Percentiles rank a stretch among this genome's conserved stretches.
Conservation (phyloP, 2,888 invertebrate genomes). For the Epinotia bilunana region DNA sequence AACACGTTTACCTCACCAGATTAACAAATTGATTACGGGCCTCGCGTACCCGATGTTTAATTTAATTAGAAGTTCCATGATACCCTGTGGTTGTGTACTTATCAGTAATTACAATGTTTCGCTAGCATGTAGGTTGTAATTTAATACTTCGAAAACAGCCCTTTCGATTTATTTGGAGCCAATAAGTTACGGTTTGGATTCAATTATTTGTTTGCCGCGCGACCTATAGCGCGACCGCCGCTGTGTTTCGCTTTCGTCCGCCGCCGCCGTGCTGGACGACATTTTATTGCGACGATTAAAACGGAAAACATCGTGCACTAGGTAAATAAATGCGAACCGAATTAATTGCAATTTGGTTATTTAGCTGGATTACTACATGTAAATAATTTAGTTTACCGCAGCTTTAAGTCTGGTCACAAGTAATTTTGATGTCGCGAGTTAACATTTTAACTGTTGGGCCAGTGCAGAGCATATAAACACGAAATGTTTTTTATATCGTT, state of each 20-base stretch:
- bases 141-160: constrained; percentile 39
- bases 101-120: constrained; percentile 45
- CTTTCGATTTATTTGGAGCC: constrained; percentile 53
- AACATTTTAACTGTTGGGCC: constrained; percentile 2
- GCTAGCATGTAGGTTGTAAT: constrained; percentile 36
- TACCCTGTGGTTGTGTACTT: constrained; percentile 43
- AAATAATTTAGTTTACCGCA: constrained; percentile 11
- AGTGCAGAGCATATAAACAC: background rate
- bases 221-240: constrained; percentile 49
- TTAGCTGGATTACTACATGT: constrained; percentile 53
- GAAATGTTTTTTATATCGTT: background rate
- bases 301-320: constrained; percentile 50
- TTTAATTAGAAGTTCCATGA: constrained; percentile 45
- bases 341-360: constrained; percentile 60
- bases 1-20: constrained; percentile 44
- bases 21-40: constrained; percentile 45
- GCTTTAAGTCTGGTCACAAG: constrained; percentile 16
- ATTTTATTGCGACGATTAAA: constrained; percentile 58
- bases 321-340: constrained; percentile 51
- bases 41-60: constrained; percentile 41
- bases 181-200: constrained; percentile 53
- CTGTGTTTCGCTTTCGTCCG: constrained; percentile 48
- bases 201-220: constrained; percentile 59
- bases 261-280: constrained; percentile 51
- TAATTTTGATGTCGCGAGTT: constrained; percentile 14